Evolutionary conservation across 2,113 vertebrate genomes (phyloP).

Genomic region (Fukomys damarensis): DNA sequence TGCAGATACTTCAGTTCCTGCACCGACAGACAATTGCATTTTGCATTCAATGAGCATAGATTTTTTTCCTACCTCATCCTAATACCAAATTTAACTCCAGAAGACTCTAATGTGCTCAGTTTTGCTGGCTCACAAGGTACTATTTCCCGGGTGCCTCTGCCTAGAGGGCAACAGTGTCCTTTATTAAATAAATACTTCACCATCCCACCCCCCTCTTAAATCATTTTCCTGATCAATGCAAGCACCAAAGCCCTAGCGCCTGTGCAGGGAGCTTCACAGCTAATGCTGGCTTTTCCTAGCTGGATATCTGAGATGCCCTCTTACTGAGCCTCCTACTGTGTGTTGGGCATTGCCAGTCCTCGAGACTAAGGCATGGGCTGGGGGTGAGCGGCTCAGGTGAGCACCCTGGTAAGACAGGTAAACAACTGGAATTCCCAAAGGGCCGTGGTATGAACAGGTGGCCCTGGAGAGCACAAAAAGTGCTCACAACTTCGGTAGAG

Average conservation of each 20-base stretch:
- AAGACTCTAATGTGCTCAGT: conserved; percentile 45
- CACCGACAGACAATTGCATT: conserved; percentile 70
- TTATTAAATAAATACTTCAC: neutral
- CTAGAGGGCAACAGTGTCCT: neutral
- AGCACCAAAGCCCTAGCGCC: neutral
- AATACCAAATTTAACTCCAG: conserved; percentile 57
- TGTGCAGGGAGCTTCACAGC: neutral
- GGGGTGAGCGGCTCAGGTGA: neutral
- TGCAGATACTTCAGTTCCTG: conserved; percentile 70
- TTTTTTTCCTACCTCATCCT: conserved; percentile 60
- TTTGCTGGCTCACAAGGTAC: neutral
- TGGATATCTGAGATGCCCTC: neutral
- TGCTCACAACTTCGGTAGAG: neutral
- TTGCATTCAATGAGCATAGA: conserved; percentile 63
- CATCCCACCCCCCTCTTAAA: neutral
- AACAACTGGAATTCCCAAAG: rapidly evolving
- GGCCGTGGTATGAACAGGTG: rapidly evolving
- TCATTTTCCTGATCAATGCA: neutral
- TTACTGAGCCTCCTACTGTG: neutral
- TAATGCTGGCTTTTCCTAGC: neutral
- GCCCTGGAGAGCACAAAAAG: neutral
- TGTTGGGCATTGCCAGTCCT: neutral
- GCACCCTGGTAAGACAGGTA: neutral
- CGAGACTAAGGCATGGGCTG: neutral
- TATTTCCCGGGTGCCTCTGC: neutral